A percentile compares a stretch with the other conserved stretches of the same genome.
phyloP scores from a whole-genome alignment of 2,113 vertebrate genomes.

The Laticauda colubrina region DNA sequence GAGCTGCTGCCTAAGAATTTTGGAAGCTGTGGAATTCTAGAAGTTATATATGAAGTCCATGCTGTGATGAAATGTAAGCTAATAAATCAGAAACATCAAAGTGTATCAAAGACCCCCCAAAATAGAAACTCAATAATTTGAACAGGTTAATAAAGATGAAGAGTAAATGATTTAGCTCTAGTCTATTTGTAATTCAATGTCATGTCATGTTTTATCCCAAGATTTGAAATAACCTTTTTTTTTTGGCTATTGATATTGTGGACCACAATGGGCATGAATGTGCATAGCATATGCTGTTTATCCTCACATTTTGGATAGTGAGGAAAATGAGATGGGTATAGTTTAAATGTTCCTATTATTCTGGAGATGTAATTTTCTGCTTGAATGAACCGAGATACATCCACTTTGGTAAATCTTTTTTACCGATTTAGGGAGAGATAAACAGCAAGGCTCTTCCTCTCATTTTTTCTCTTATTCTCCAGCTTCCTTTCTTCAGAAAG shows the following conservation, averaged over 20 bases:
- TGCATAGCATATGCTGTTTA: neutral
- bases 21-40: slow-evolving; percentile 69
- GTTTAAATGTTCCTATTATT: neutral
- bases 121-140: neutral
- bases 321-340: neutral
- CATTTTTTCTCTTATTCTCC: neutral
- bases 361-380: neutral
- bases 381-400: neutral
- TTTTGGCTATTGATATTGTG: neutral
- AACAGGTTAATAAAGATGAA: slow-evolving; percentile 1
- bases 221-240: neutral
- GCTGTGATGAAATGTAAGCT: slow-evolving; percentile 84
- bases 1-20: slow-evolving; percentile 70
- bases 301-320: neutral
- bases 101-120: neutral
- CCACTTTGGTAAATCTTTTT: neutral
- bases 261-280: neutral
- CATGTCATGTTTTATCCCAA: neutral
- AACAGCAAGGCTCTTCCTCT: neutral
- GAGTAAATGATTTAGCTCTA: neutral
- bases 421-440: neutral
- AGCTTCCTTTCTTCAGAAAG: neutral
- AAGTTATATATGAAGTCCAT: slow-evolving; percentile 80
- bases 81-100: slow-evolving; percentile 40
- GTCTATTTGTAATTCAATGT: neutral